Base-by-base conservation (phyloP, 2,797 vertebrate genomes). In the Trichosurus vulpecula region DNA sequence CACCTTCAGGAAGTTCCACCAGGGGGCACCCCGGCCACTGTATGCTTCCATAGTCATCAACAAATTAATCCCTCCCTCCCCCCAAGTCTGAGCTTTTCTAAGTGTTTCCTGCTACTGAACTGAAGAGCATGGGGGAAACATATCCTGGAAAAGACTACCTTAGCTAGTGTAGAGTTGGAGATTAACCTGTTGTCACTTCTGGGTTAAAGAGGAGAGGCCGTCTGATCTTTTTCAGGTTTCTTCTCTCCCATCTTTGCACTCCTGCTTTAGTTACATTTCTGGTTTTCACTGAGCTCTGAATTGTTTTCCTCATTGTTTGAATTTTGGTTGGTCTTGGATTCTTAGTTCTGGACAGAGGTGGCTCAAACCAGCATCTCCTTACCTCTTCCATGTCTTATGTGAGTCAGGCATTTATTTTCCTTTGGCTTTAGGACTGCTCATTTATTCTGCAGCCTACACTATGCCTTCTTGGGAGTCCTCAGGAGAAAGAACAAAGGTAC, bases 111-210 rank as follows among this genome's bases (percentile, higher is more conserved):
- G 0, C 8, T 94, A 93, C 66, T 81, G 92, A 90, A 0, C 57
- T 51, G n/a, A 56, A 96, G 92, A 93, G 91, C 91, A 93, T 90
- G 81, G 94, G 93, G 89, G n/a, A 58, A 93, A 92, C n/a, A 89
- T 30, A 47, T 87, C 10, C 41, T 51, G 41, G 41, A 27, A 87
- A 87, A 22, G n/a, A n/a, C 22, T 96, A 53, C 93, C 31, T 94
- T 96, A 92, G 2, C 27, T 93, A 92, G 54, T 93, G 35, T 94
- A 94, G 16, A 90, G 94, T 91, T 96, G 89, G 58, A 8, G n/a
- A n/a, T 22, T 41, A 16, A 93, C n/a, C 29, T 87, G 93, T 94
- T 52, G 16, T n/a, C 93, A 92, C 52, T 96, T 52, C 27, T 94
- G 54, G 90, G 31, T 4, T 54, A 16, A 92, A 30, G 55, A 6